These are phyloP conservation scores for Cantharis rustica DNA, from an alignment of 2,888 invertebrate genomes.

Conservation along the genomic window DNA sequence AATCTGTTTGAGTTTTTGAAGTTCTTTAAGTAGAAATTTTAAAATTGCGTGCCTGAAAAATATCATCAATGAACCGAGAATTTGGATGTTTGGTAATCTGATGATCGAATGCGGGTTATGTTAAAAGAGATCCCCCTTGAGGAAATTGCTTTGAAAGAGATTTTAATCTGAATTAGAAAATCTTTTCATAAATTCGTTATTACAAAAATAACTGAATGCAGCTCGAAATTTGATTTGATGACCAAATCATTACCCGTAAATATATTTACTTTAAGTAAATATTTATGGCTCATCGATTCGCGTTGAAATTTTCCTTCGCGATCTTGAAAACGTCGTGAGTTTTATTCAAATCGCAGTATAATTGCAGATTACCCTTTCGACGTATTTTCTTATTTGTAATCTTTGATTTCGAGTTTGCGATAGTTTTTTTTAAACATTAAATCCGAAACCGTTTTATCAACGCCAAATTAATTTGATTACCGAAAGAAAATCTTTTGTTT, in stretches of 20 bases:
- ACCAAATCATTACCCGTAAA: slow-evolving; percentile 9
- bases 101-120: slow-evolving; percentile 47
- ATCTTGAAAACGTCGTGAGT: not conserved
- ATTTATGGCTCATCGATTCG: not conserved
- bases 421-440: not conserved
- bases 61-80: slow-evolving; percentile 42
- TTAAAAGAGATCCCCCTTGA: slow-evolving; percentile 39
- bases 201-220: slow-evolving; percentile 19
- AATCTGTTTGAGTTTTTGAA: not conserved
- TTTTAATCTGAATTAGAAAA: slow-evolving; percentile 39
- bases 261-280: not conserved
- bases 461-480: not conserved
- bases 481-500: not conserved
- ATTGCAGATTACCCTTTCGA: not conserved
- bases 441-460: not conserved
- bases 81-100: slow-evolving; percentile 45
- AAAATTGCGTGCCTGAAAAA: slow-evolving; percentile 27
- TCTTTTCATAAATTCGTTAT: slow-evolving; percentile 33
- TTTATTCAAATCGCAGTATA: not conserved
- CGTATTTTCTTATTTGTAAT: not conserved
- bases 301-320: not conserved
- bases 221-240: slow-evolving; percentile 2
- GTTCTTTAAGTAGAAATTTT: slow-evolving; percentile 4
- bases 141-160: slow-evolving; percentile 43
- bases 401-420: not conserved